phyloP scores from a whole-genome alignment of 2,888 invertebrate species.

The Silvanus unidentatus region DNA sequence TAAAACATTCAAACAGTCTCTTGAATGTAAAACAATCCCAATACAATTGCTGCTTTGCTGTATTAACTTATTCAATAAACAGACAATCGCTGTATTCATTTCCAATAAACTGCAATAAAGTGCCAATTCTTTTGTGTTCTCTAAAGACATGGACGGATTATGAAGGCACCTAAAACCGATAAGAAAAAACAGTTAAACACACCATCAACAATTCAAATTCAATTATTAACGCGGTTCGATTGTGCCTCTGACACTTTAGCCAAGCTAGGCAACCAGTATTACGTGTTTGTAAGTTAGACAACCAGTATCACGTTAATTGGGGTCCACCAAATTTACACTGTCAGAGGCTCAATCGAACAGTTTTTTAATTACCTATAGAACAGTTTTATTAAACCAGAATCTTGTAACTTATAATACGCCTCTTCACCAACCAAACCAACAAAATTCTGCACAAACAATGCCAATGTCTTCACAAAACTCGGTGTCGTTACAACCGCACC shows the following conservation, averaged over 20 bases:
- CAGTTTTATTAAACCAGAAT: slow-evolving; percentile 47
- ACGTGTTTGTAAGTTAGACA: too few relatives aligned
- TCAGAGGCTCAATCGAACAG: too few relatives aligned
- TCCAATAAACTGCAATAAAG: slow-evolving; percentile 48
- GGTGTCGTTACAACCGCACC: slow-evolving; percentile 42
- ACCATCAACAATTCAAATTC: too few relatives aligned
- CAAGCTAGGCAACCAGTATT: too few relatives aligned
- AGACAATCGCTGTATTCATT: slow-evolving; percentile 49
- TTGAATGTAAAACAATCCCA: slow-evolving; percentile 44
- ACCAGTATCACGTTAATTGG: too few relatives aligned
- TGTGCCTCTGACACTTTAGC: too few relatives aligned
- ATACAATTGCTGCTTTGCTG: slow-evolving; percentile 41
- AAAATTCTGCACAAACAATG: slow-evolving; percentile 47
- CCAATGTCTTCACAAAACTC: slow-evolving; percentile 44
- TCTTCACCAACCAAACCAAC: slow-evolving; percentile 43
- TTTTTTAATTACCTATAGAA: too few relatives aligned
- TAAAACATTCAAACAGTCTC: slow-evolving; percentile 46
- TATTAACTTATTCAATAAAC: slow-evolving; percentile 44
- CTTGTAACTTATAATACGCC: slow-evolving; percentile 43
- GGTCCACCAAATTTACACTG: too few relatives aligned
- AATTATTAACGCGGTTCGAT: too few relatives aligned
- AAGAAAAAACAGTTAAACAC: too few relatives aligned
- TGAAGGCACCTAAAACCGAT: slow-evolving; percentile 46
- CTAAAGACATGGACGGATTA: slow-evolving; percentile 38
- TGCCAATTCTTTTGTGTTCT: slow-evolving; percentile 39